Percentiles rank a stretch among this genome's conserved stretches.
These are phyloP conservation scores for Scarus forsteni DNA, from an alignment of 2,797 vertebrate genomes.

Conservation along the genomic window DNA sequence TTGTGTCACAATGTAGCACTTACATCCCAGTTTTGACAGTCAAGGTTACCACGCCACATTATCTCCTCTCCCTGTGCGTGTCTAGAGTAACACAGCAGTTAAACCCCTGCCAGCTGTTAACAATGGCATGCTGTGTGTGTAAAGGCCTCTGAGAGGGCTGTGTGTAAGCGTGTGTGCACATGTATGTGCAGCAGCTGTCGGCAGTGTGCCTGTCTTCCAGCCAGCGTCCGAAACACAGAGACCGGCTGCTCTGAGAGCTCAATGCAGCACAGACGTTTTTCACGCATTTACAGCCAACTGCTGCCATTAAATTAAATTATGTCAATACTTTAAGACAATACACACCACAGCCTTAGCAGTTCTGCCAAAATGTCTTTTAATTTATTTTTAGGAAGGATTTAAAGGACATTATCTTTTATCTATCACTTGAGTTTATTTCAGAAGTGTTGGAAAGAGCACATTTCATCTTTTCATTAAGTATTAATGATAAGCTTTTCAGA, in stretches of 20 bases:
- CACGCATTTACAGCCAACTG: slow-evolving; percentile 41
- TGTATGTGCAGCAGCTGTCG: slow-evolving; percentile 70
- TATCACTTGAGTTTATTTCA: not conserved
- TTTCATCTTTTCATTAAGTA: too few species aligned
- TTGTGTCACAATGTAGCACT: slow-evolving; percentile 61
- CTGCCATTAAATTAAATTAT: slow-evolving; percentile 5
- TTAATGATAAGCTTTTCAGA: too few species aligned
- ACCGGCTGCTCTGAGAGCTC: slow-evolving; percentile 56
- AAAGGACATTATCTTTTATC: not conserved
- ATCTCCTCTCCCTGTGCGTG: slow-evolving; percentile 60
- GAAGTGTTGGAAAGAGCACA: too few species aligned
- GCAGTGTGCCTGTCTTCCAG: slow-evolving; percentile 39
- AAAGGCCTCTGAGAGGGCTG: slow-evolving; percentile 40
- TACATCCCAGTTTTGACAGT: slow-evolving; percentile 58
- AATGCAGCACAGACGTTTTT: slow-evolving; percentile 29
- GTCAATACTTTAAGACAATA: slow-evolving; percentile 30
- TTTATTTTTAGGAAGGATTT: not conserved
- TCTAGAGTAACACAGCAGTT: slow-evolving; percentile 67
- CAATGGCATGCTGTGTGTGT: slow-evolving; percentile 76
- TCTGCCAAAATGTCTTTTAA: slow-evolving; percentile 10
- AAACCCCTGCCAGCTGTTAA: slow-evolving; percentile 79
- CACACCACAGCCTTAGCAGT: slow-evolving; percentile 2
- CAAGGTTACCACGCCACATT: slow-evolving; percentile 59
- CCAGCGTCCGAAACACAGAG: slow-evolving; percentile 38
- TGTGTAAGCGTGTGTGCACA: slow-evolving; percentile 27